Percentiles rank a stretch among this genome's conserved stretches.
phyloP scores from a whole-genome alignment of 2,113 vertebrate genomes.

The Struthidea cinerea region DNA sequence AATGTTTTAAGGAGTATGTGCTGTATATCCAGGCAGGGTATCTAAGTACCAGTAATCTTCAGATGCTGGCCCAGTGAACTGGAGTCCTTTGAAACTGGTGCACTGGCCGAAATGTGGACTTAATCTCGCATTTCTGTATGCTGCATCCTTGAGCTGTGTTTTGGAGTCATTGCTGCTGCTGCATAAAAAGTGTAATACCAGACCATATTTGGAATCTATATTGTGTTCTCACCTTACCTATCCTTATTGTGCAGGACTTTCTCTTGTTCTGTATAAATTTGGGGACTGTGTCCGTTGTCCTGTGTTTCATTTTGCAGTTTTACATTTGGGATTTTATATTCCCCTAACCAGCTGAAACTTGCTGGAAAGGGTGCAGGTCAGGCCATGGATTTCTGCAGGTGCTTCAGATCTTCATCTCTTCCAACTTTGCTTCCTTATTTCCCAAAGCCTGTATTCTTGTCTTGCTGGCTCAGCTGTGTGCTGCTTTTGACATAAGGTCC shows the following conservation, averaged over 20 bases:
- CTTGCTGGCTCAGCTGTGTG: not conserved
- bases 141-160: not conserved
- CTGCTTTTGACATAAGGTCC: not conserved
- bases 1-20: not conserved
- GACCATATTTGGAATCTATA: not conserved
- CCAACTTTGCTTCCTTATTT: not conserved
- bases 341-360: not conserved
- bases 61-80: not conserved
- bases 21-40: not conserved
- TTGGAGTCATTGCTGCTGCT: not conserved
- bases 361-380: not conserved
- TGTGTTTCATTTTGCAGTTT: not conserved
- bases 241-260: not conserved
- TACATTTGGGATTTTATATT: not conserved
- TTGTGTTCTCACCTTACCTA: not conserved
- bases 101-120: not conserved
- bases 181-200: not conserved
- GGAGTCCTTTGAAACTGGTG: not conserved
- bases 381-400: not conserved
- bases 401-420: not conserved
- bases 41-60: not conserved
- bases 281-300: accelerated
- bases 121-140: not conserved
- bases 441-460: not conserved
- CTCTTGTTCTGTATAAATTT: not conserved